Conservation (phyloP, 2,888 invertebrate species). For the Rhynchonema sp. region DNA sequence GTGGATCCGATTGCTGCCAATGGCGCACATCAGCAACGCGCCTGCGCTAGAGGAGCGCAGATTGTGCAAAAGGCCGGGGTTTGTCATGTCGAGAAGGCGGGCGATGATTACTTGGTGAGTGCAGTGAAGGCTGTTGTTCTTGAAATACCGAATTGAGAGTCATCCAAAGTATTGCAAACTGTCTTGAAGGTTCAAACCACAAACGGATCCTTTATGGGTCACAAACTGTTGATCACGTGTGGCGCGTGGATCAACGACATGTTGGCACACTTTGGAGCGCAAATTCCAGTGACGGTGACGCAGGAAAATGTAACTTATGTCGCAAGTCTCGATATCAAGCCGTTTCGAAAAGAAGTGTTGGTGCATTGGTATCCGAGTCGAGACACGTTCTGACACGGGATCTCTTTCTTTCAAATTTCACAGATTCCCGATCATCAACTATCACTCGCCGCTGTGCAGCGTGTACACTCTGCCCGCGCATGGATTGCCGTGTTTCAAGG, state of each 20-base stretch:
- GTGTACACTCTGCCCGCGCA: constrained; percentile 6
- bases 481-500: constrained; percentile 24
- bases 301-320: constrained; percentile 29
- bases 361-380: not conserved
- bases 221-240: constrained; percentile 22
- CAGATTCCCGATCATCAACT: constrained; percentile 5
- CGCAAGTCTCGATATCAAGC: constrained; percentile 23
- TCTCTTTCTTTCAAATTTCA: not conserved
- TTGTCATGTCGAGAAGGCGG: constrained; percentile 18
- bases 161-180: not conserved
- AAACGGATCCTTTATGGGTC: constrained; percentile 19
- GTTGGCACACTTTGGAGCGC: constrained; percentile 22
- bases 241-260: constrained; percentile 30
- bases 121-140: too few species aligned
- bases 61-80: constrained; percentile 25
- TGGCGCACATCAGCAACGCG: constrained; percentile 26
- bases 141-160: not conserved
- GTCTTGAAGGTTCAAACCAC: constrained; percentile 20
- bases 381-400: not conserved
- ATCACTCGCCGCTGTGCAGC: not conserved
- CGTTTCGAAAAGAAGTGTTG: constrained; percentile 26
- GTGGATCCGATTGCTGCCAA: constrained; percentile 28
- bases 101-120: constrained; percentile 11
- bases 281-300: constrained; percentile 26
- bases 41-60: constrained; percentile 22